Base-by-base conservation (phyloP, 2,113 vertebrate genomes). In the Australoheros scitulus region DNA sequence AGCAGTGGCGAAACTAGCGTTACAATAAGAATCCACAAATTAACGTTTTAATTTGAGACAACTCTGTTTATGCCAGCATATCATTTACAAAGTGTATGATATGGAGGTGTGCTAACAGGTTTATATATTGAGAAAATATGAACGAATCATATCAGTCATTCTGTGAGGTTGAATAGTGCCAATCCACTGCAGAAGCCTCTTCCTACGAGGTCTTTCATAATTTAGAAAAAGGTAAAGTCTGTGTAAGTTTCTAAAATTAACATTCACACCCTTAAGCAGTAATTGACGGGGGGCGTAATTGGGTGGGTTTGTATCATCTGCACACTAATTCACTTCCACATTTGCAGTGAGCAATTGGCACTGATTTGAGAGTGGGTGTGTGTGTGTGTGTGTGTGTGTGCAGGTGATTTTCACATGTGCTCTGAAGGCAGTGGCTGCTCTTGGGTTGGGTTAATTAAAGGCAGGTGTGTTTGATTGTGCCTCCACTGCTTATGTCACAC, bases 241-340 rank as follows among this genome's bases (percentile, higher is more conserved):
- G 29, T 70, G 43, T 52, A 47, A 29, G 43, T 70, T 70, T 29
- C 43, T 15, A 29, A 9, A 70, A 70, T 29, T 70, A 43, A 29
- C 43, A 50, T 70, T 70, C 65, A 50, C 29, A 70, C 24, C 24
- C 43, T 70, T 52, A 70, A 70, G 43, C 65, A 70, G 24, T 29
- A 29, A 70, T 70, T 6, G 2, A 43, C 11, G 64, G 34, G 41
- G 14, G 43, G 43, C 50, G 24, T 70, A 70, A 70, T 50, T 50
- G 50, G 43, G 24, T 70, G 22, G 65, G 24, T 0, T 0, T 22
- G 56, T 57, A 57, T 57, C 22, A 57, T 57, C n/a, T 57, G 6
- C 65, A 70, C 65, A 70, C 65, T 70, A 70, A 70, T 70, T 70
- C 24, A 70, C 65, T 43, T 50, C 17, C 65, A 70, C 17, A 50